Base-by-base conservation (phyloP, 2,113 vertebrate species). In the Gymnorhina tibicen region DNA sequence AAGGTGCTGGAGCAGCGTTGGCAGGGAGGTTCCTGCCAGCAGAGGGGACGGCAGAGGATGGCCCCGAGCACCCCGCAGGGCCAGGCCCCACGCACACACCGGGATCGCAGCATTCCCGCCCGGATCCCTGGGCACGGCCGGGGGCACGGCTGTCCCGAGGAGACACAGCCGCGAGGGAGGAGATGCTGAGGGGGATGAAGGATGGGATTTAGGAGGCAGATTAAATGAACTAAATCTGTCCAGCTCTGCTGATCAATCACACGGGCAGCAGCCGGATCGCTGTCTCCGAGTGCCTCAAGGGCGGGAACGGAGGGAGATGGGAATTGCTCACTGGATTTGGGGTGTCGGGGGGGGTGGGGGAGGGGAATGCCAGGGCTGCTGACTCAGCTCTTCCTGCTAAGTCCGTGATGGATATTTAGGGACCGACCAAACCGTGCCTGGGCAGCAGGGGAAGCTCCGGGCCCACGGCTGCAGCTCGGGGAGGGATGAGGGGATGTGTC, bases 171-270 rank as follows among this genome's bases (percentile, higher is more conserved):
- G 58, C 64, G 37, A n/a, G 11, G 41, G 69, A 33, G 52, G 85
- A 80, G 74, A 11, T n/a, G 63, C 81, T 47, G 92, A 84, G 79
- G 76, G 67, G 72, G 64, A 59, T 93, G 96, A 73, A 77, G 88
- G 82, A 69, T 67, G 96, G 88, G 94, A 84, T 92, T 95, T 81
- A 33, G 79, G 89, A 91, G 68, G 85, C 87, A 89, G 92, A 97
- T 84, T 39, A 85, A 80, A 84, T 84, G 91, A 97, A 95, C 93
- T 93, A 56, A 95, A 93, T 96, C 94, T 93, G 95, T 89, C 80
- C 78, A 66, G 94, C 94, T 74, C 73, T 50, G 91, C 91, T 2
- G 23, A 92, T 95, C 96, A 84, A 91, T 92, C 93, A 74, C 30
- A 3, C 83, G 41, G 89, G 92, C 94, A 63, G 86, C 64, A 92